These are phyloP conservation scores for Elegia similella DNA, from an alignment of 2,888 invertebrate genomes.

Conservation along the genomic window DNA sequence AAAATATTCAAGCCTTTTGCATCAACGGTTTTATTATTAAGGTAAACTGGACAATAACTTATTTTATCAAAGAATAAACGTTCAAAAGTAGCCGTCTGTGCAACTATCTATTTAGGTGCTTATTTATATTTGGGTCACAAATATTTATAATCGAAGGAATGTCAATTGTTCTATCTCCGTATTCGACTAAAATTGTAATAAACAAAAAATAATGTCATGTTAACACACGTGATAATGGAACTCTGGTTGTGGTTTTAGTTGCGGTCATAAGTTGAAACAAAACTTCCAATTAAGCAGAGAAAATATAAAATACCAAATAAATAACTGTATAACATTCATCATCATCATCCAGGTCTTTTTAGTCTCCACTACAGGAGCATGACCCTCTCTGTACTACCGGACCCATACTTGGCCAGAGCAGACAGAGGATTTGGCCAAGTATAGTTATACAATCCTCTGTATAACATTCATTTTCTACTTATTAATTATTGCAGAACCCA, in stretches of 20 bases:
- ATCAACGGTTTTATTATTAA: not conserved
- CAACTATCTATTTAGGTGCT: slow-evolving; percentile 11
- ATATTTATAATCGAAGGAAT: slow-evolving; percentile 26
- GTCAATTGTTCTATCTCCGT: slow-evolving; percentile 16
- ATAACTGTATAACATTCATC: too few species aligned
- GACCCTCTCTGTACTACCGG: too few species aligned
- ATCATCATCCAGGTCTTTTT: too few species aligned
- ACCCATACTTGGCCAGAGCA: too few species aligned
- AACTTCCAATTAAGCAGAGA: not conserved
- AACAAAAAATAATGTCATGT: slow-evolving; percentile 14
- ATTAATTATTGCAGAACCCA: too few species aligned
- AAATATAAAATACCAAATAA: not conserved
- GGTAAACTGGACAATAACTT: not conserved
- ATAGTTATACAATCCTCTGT: too few species aligned
- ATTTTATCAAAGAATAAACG: slow-evolving; percentile 5
- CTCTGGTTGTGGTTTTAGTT: not conserved
- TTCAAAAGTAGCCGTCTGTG: not conserved
- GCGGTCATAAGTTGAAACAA: not conserved
- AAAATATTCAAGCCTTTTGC: slow-evolving; percentile 4
- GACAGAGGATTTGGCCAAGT: too few species aligned
- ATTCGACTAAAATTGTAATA: slow-evolving; percentile 3
- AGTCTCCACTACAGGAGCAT: too few species aligned
- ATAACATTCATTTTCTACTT: too few species aligned
- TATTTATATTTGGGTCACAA: slow-evolving; percentile 31
- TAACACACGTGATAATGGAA: slow-evolving; percentile 5